Percentiles rank a stretch among this genome's conserved stretches.
Conservation (phyloP, 2,113 vertebrate genomes). For the Heteronetta atricapilla region DNA sequence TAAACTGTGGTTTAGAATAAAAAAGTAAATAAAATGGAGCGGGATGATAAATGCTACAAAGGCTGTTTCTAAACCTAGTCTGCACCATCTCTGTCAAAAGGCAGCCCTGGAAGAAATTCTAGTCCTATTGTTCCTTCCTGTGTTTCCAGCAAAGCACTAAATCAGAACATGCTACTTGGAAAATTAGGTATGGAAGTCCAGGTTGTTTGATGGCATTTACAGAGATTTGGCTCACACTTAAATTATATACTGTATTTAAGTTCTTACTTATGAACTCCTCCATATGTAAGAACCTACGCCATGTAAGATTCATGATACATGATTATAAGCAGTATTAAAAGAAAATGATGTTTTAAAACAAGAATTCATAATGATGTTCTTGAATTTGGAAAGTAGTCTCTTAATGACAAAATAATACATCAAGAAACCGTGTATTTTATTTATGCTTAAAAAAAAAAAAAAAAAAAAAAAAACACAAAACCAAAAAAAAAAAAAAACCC, state of each 20-base stretch:
- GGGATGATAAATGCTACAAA: not conserved
- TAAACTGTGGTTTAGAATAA: not conserved
- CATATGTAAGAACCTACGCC: not conserved
- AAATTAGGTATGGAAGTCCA: not conserved
- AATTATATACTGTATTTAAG: not conserved
- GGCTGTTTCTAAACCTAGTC: not conserved
- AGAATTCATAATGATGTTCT: not conserved
- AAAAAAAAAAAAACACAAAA: too few species aligned
- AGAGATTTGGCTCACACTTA: slow-evolving; percentile 18
- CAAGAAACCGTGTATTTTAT: not conserved
- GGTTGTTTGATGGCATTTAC: slow-evolving; percentile 25
- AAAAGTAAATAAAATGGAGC: not conserved
- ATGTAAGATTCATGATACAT: not conserved
- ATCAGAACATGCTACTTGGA: slow-evolving; percentile 17
- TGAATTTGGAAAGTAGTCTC: not conserved
- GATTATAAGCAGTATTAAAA: not conserved
- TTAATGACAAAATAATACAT: not conserved
- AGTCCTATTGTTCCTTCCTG: not conserved
- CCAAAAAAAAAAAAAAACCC: too few species aligned
- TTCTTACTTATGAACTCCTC: not conserved
- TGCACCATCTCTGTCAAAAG: not conserved
- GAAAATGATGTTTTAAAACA: not conserved
- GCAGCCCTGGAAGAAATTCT: not conserved
- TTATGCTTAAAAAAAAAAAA: not conserved
- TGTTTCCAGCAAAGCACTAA: slow-evolving; percentile 20